phyloP scores from a whole-genome alignment of 2,113 vertebrate species.

The Labeo catla region DNA sequence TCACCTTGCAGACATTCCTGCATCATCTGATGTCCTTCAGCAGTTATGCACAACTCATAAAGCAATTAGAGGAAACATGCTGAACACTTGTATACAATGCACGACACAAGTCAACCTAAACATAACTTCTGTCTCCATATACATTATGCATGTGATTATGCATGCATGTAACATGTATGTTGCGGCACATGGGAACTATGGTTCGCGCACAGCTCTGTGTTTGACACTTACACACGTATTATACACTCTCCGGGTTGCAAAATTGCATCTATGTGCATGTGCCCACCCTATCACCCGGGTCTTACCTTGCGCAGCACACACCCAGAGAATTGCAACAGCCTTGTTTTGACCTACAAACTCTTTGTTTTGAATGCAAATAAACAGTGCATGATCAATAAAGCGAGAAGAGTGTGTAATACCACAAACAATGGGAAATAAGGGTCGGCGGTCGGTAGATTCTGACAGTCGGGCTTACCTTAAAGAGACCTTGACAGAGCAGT shows the following conservation, averaged over 20 bases:
- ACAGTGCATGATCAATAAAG: neutral
- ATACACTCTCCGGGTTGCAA: neutral
- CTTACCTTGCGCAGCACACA: slow-evolving; percentile 61
- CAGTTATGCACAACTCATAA: slow-evolving; percentile 26
- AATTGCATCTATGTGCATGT: slow-evolving; percentile 42
- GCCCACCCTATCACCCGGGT: slow-evolving; percentile 33
- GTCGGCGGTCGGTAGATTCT: slow-evolving; percentile 53
- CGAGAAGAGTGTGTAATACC: neutral
- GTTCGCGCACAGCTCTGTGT: neutral
- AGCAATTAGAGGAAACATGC: neutral
- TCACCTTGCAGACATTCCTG: slow-evolving; percentile 54
- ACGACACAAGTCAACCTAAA: neutral
- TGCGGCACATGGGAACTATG: neutral
- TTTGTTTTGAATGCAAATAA: neutral
- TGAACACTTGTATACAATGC: neutral
- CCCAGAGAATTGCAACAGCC: slow-evolving; percentile 51
- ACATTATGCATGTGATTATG: neutral
- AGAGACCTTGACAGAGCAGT: slow-evolving; percentile 81
- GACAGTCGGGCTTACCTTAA: slow-evolving; percentile 73
- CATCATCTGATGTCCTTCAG: slow-evolving; percentile 40
- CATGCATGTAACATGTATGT: neutral
- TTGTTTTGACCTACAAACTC: slow-evolving; percentile 1
- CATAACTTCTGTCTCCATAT: neutral
- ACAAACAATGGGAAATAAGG: neutral
- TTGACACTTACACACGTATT: neutral